Evolutionary conservation across 2,888 invertebrate genomes (phyloP), one percentile per base, ranked within the genome.

Genomic region (Neoascia interrupta): DNA sequence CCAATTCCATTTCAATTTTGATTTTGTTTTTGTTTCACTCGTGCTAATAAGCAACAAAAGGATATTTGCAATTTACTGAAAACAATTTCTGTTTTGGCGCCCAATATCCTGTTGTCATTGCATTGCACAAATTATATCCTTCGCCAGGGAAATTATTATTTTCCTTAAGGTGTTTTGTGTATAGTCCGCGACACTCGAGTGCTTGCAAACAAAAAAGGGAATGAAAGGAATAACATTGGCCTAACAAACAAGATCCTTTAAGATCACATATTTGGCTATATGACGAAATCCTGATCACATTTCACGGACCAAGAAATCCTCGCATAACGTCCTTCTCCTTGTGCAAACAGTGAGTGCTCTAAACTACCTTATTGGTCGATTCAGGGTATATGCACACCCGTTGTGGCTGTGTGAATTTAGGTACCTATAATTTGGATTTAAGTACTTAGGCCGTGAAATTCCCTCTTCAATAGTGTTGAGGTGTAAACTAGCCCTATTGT

Each of bases 91-190:
- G 13, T 37, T 34, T 34, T 23, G 51, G 66, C 31, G 64, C 56
- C 66, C 66, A 79, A 79, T 73, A 73, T 79, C 79, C 79, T 73
- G 79, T 79, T 79, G 73, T 23, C 49, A 23, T 43, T 58, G 49
- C 64, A 64, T 53, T 74, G 34, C 18, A n/a, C n/a, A 73, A 73
- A 60, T 61, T 73, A 79, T 73, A 79, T 79, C 79, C 79, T 79
- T 61, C n/a, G 61, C 56, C 49, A 37, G 73, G 79, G 73, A 79
- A 79, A 73, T 79, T 61, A n/a, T n/a, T n/a, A 61, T 61, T 66
- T 66, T 66, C 37, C 8, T n/a, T 68, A 68, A 79, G 66, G 66
- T 79, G 61, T 79, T 66, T 79, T 45, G n/a, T n/a, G n/a, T n/a
- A 70, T 56, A 63, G 41, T 31, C 31, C 5, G 11, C 37, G 15